These are phyloP conservation scores for Elymnias hypermnestra DNA, from an alignment of 1,140 invertebrate genomes.

Conservation along the genomic window DNA sequence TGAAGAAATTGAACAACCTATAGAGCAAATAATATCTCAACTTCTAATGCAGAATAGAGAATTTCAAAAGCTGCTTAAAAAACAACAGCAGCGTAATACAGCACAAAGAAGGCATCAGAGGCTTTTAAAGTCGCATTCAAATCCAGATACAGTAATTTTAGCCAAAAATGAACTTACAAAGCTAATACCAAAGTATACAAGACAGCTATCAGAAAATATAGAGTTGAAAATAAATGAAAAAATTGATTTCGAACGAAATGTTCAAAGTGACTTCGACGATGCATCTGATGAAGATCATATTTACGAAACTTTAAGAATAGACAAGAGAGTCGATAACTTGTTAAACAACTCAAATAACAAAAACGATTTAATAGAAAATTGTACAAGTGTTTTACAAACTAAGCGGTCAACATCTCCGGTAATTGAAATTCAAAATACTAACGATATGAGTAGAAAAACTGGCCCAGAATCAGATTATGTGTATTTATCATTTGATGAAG, in stretches of 20 bases:
- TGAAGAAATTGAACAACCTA: constrained; percentile 74
- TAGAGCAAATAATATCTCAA: constrained; percentile 89
- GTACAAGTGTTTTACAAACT: constrained; percentile 29
- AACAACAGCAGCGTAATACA: constrained; percentile 78
- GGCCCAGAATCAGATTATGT: constrained; percentile 71
- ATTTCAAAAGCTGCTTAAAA: constrained; percentile 86
- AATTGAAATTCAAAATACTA: constrained; percentile 17
- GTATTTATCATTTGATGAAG: constrained; percentile 64
- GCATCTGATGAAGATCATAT: constrained; percentile 77
- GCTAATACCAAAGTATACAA: constrained; percentile 65
- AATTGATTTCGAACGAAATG: constrained; percentile 10
- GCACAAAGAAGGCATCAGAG: constrained; percentile 76
- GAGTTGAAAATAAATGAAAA: constrained; percentile 31
- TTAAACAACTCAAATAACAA: constrained; percentile 44
- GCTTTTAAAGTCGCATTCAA: constrained; percentile 72
- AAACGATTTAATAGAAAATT: constrained; percentile 55
- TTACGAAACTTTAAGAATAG: constrained; percentile 68
- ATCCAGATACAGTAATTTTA: constrained; percentile 60
- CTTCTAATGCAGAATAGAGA: constrained; percentile 89
- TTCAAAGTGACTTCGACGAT: constrained; percentile 20
- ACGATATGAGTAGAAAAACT: constrained; percentile 22
- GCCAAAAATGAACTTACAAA: constrained; percentile 54
- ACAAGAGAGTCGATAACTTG: constrained; percentile 39
- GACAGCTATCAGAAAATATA: constrained; percentile 66
- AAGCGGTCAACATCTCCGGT: constrained; percentile 51